Conservation (phyloP, 2,888 invertebrate species). For the Thera britannica region DNA sequence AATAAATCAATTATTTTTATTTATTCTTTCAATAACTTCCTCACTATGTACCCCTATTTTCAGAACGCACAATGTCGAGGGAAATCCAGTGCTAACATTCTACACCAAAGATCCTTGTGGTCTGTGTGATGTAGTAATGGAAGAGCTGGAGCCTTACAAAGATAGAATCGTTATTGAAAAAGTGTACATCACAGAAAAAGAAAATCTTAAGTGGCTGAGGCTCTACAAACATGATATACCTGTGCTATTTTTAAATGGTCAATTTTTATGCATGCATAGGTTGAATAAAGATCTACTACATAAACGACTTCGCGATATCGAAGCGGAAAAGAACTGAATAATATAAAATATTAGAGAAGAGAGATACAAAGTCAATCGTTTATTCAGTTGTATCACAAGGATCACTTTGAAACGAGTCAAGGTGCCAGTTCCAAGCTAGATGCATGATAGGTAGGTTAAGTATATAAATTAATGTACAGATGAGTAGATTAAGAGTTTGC, state of each 20-base stretch:
- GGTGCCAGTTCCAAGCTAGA: constrained; percentile 1
- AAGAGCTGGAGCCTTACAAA: constrained; percentile 85
- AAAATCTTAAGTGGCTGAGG: constrained; percentile 89
- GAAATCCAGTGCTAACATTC: constrained; percentile 88
- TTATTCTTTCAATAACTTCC: constrained; percentile 39
- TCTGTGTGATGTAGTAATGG: constrained; percentile 91
- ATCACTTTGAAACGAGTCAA: too few species aligned
- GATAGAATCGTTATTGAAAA: constrained; percentile 87
- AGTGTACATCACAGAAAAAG: constrained; percentile 90
- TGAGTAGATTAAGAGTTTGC: too few species aligned
- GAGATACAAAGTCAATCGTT: too few species aligned
- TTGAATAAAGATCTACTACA: constrained; percentile 86
- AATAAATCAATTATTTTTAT: constrained; percentile 53
- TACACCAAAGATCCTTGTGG: constrained; percentile 93
- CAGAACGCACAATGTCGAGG: constrained; percentile 72
- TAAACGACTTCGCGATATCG: constrained; percentile 72
- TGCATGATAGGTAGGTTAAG: background rate
- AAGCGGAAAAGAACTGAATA: constrained; percentile 43
- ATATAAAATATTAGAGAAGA: background rate
- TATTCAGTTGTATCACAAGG: too few species aligned
- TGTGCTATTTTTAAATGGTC: constrained; percentile 93
- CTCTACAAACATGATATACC: constrained; percentile 94
- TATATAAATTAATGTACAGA: too few species aligned
- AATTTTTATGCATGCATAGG: constrained; percentile 91
- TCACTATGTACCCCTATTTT: constrained; percentile 51